These are phyloP conservation scores for Osmerus mordax DNA, from an alignment of 2,113 vertebrate species.

Conservation along the genomic window DNA sequence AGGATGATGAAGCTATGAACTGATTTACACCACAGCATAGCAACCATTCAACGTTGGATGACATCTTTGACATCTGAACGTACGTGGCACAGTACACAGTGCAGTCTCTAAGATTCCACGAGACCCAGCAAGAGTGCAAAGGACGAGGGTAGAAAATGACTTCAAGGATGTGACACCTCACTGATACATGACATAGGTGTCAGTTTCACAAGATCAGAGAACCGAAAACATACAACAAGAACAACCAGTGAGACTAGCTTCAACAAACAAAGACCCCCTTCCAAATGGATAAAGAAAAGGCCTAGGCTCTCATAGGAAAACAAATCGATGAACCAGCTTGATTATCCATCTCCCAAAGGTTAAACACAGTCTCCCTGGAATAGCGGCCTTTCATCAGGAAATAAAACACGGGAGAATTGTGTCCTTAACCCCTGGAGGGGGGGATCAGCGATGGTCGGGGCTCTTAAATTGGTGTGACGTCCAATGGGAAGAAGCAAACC, in stretches of 20 bases:
- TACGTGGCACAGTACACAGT: too few relatives aligned
- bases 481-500: constrained; percentile 32
- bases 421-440: constrained; percentile 38
- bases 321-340: constrained; percentile 54
- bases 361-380: constrained; percentile 54
- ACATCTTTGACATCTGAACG: too few relatives aligned
- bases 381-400: constrained; percentile 55
- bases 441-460: constrained; percentile 38
- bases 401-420: constrained; percentile 40
- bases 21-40: too few relatives aligned
- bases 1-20: background rate
- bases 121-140: too few relatives aligned
- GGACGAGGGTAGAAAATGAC: too few relatives aligned
- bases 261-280: background rate
- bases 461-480: constrained; percentile 48
- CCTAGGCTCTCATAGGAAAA: constrained; percentile 41
- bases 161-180: too few relatives aligned
- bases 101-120: too few relatives aligned
- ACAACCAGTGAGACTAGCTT: background rate
- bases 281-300: constrained; percentile 7
- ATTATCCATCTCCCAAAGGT: constrained; percentile 64
- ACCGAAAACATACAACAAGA: background rate
- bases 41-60: too few relatives aligned
- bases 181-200: too few relatives aligned
- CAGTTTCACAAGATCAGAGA: background rate